phyloP scores from a whole-genome alignment of 64 coral and sea anemone species.

The Montipora sp. region DNA sequence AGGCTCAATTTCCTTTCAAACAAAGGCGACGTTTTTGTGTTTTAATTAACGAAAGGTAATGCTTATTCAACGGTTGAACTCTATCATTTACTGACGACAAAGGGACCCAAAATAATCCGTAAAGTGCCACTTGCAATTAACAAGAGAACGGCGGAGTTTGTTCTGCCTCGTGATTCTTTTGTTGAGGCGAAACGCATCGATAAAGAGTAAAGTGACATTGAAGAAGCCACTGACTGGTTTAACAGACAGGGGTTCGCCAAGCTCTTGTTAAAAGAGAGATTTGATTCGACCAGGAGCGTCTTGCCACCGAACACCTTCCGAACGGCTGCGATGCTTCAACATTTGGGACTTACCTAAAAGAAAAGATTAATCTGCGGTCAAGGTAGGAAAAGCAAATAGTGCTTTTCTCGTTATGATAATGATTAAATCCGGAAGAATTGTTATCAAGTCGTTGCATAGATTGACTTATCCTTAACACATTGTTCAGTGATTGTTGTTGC shows the following conservation, averaged over 20 bases:
- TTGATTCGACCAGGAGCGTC: neutral
- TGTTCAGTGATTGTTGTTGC: too few relatives aligned
- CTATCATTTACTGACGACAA: constrained; percentile 12
- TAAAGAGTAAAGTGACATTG: constrained; percentile 8
- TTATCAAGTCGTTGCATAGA: neutral
- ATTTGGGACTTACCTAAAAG: neutral
- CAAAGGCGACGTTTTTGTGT: neutral
- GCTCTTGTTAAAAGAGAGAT: neutral
- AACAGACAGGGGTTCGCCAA: constrained; percentile 18
- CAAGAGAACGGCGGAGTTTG: constrained; percentile 21
- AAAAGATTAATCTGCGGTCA: neutral
- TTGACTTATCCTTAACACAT: neutral
- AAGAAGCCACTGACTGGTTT: neutral
- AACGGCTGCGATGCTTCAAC: neutral
- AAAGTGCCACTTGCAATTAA: constrained; percentile 1
- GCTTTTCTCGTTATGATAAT: neutral
- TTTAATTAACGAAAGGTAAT: constrained; percentile 24
- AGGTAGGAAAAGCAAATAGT: constrained; percentile 32
- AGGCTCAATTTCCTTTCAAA: neutral
- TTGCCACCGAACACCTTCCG: neutral
- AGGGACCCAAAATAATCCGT: neutral
- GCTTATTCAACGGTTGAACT: neutral
- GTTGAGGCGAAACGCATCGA: neutral
- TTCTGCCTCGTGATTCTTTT: neutral
- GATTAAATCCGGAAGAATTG: neutral